These are phyloP conservation scores for Eupsittula cactorum DNA, from an alignment of 2,113 vertebrate species.

Conservation along the genomic window DNA sequence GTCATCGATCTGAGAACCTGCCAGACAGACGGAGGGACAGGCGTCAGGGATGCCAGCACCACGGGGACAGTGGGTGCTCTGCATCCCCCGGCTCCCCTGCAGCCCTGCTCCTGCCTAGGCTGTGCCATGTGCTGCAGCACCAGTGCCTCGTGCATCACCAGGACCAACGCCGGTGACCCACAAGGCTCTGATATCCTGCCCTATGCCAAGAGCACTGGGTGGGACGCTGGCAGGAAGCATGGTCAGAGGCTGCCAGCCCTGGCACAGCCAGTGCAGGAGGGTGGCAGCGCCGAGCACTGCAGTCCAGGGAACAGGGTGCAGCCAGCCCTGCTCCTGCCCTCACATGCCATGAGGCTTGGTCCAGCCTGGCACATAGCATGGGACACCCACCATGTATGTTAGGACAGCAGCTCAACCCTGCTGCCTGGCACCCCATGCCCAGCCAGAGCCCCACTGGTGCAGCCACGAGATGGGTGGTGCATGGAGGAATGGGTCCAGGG, in stretches of 20 bases:
- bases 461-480: not conserved
- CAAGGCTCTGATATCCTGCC: too few species aligned
- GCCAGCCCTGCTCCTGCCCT: not conserved
- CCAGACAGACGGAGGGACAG: not conserved
- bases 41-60: not conserved
- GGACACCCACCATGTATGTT: not conserved
- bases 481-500: rapidly evolving
- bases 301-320: not conserved
- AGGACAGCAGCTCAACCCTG: not conserved
- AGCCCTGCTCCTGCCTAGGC: too few species aligned
- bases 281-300: rapidly evolving
- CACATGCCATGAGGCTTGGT: not conserved
- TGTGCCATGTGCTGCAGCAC: not conserved
- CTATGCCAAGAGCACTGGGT: not conserved
- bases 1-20: constrained; percentile 95
- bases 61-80: not conserved
- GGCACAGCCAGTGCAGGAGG: not conserved
- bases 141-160: not conserved
- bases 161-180: rapidly evolving
- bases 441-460: not conserved
- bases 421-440: not conserved
- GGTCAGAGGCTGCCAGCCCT: rapidly evolving
- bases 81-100: not conserved
- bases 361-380: not conserved
- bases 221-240: not conserved